Base-by-base conservation (phyloP, 2,113 vertebrate species). In the Eurystomus gularis region DNA sequence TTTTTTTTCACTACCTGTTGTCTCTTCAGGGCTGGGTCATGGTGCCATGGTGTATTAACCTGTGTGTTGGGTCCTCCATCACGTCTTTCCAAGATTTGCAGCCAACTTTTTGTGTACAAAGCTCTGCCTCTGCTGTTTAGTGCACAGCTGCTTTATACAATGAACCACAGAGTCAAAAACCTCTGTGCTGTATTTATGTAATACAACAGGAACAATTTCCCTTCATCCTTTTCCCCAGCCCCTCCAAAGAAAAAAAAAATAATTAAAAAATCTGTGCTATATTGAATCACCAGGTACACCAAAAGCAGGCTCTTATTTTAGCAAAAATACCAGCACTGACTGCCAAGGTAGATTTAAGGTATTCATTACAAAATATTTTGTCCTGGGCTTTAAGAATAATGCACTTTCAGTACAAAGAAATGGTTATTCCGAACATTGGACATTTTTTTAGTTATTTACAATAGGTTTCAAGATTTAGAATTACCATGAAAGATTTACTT, bases 401-500 rank as follows among this genome's bases (percentile, higher is more conserved):
- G 96, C 79, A 79, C 96, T 97, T 97, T 94, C 90, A 72, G 86
- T 92, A 81, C 95, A 97, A 96, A 96, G 95, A 97, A 96, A 97
- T 95, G 88, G 82, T 96, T 97, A 93, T 90, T 96, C 82, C 52
- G 29, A 98, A 97, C 80, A 97, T 21, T 96, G 96, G 80, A 96
- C 71, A 94, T 93, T 92, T 96, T 94, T 97, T 94, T 86, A 97
- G 95, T 98, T 98, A 98, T 98, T 98, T 98, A 98, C 97, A 98
- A 73, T 98, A 97, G 97, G 94, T 97, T 98, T 98, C 97, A 98
- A 97, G 98, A 97, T 97, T 97, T 97, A 97, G 97, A 98, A 98
- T 98, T 98, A 97, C 97, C 97, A 96, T 94, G 97, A 98, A 98
- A 98, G 98, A 98, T 98, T 98, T 98, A 98, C 97, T 98, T 97